These are phyloP conservation scores for Pseudococcus jackbeardsleyi DNA, from an alignment of 2,888 invertebrate species.

Conservation along the genomic window DNA sequence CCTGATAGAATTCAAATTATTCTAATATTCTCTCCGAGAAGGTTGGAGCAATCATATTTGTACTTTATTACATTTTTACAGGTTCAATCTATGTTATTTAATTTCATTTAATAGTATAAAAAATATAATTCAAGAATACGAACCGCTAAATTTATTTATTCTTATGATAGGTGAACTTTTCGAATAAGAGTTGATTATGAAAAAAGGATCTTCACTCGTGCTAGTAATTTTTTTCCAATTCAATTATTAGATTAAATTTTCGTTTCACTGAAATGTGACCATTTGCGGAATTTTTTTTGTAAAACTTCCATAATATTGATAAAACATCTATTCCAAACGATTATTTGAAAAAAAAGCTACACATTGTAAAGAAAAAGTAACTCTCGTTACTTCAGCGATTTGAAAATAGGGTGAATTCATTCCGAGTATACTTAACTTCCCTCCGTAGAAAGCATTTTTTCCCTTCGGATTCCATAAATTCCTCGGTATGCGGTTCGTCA, in stretches of 20 bases:
- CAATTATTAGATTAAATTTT: background rate
- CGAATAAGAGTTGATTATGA: too few relatives aligned
- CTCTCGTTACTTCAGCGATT: background rate
- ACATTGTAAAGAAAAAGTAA: background rate
- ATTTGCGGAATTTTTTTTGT: background rate
- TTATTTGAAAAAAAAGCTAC: background rate
- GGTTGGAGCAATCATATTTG: background rate
- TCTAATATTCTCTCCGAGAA: background rate
- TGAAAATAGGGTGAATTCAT: conserved; percentile 36
- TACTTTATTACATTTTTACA: too few relatives aligned
- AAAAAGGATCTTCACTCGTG: background rate
- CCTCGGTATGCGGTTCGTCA: conserved; percentile 56
- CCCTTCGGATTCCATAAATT: conserved; percentile 59
- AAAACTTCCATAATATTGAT: background rate
- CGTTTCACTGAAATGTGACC: background rate
- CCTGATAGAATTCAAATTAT: background rate
- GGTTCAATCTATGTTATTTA: too few relatives aligned
- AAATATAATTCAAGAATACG: too few relatives aligned
- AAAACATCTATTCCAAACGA: background rate
- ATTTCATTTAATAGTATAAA: too few relatives aligned
- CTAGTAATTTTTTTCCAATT: background rate
- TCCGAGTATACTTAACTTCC: conserved; percentile 10
- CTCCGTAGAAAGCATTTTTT: conserved; percentile 55
- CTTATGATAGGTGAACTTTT: too few relatives aligned
- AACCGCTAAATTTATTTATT: too few relatives aligned